These are phyloP conservation scores for Pipra filicauda DNA, from an alignment of 2,113 vertebrate species.

Conservation along the genomic window DNA sequence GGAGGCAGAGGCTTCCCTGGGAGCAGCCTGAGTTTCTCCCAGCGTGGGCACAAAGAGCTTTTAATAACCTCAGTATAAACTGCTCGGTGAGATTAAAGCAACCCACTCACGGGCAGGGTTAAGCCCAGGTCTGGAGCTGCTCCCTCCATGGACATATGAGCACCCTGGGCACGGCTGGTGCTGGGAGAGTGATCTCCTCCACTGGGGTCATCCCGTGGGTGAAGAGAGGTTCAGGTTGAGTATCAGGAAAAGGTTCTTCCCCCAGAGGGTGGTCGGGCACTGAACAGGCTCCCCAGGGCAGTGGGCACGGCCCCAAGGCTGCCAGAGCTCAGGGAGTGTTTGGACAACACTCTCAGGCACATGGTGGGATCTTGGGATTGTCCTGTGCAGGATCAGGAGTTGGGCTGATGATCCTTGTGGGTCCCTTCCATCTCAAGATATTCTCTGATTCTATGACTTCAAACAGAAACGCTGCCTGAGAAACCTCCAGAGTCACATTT, in stretches of 20 bases:
- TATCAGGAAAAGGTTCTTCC: neutral
- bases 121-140: neutral
- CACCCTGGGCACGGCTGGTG: neutral
- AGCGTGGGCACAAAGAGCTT: neutral
- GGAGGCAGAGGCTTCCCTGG: neutral
- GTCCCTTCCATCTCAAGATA: neutral
- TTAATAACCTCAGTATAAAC: neutral
- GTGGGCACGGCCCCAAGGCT: neutral
- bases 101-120: neutral
- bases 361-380: neutral
- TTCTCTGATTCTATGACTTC: neutral
- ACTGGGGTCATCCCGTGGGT: neutral
- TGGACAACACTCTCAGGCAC: rapidly evolving
- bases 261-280: neutral
- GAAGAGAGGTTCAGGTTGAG: neutral
- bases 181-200: neutral
- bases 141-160: neutral
- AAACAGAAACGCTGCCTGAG: neutral
- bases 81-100: neutral
- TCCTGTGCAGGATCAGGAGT: neutral
- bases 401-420: neutral
- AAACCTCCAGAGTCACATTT: neutral
- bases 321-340: neutral
- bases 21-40: neutral
- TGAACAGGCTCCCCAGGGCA: neutral